Percentiles rank a stretch among this genome's conserved stretches.
Evolutionary conservation across 2,797 vertebrate species (phyloP).

Genomic region (Danio aesculapii): DNA sequence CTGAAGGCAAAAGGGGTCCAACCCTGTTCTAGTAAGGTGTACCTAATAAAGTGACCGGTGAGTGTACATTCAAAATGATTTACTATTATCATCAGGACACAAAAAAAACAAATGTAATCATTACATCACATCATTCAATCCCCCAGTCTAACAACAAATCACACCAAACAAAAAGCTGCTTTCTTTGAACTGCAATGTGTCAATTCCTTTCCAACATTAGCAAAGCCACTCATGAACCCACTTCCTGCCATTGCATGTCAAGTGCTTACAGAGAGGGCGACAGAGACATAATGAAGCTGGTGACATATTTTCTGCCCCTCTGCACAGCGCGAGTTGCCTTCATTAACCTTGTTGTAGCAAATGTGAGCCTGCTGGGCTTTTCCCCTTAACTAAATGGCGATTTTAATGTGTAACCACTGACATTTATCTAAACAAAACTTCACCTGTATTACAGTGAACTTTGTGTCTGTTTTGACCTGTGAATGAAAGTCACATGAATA

Average conservation of each 20-base stretch:
- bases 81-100: not conserved
- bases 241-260: not conserved
- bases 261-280: not conserved
- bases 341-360: conserved; percentile 24
- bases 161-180: not conserved
- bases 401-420: conserved; percentile 35
- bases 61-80: not conserved
- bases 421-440: conserved; percentile 19
- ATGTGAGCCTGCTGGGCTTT: not conserved
- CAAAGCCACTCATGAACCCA: not conserved
- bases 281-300: not conserved
- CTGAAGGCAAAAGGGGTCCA: too few species aligned
- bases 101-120: not conserved
- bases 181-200: not conserved
- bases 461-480: conserved; percentile 32
- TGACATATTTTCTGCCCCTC: conserved; percentile 3
- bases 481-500: conserved; percentile 28
- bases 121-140: not conserved
- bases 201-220: not conserved
- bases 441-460: conserved; percentile 14
- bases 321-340: not conserved
- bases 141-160: not conserved
- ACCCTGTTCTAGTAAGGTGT: too few species aligned
- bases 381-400: not conserved
- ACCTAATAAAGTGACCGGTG: too few species aligned